Evolutionary conservation across 2,113 vertebrate genomes (phyloP).

Genomic region (Podarcis raffonei): DNA sequence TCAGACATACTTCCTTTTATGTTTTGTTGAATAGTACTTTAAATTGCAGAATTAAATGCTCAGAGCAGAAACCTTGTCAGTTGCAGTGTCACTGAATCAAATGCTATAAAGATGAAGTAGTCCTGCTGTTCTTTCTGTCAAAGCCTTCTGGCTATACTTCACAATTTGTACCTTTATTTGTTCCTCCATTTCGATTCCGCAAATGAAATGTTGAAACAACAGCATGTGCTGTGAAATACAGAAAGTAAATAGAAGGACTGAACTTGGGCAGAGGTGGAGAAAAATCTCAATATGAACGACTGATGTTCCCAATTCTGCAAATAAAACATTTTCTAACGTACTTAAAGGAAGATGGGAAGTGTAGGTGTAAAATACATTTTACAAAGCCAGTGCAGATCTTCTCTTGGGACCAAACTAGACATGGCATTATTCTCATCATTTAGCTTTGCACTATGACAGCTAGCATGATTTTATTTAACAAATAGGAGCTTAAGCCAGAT

Average conservation of each 20-base stretch:
- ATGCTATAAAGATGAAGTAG: conserved; percentile 73
- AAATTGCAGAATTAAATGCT: conserved; percentile 76
- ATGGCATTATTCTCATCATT: background rate
- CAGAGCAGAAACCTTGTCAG: conserved; percentile 76
- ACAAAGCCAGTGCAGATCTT: conserved; percentile 19
- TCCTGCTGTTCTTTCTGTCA: conserved; percentile 76
- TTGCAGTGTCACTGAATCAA: conserved; percentile 72
- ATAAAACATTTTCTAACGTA: conserved; percentile 68
- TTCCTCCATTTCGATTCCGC: conserved; percentile 78
- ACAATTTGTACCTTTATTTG: conserved; percentile 79
- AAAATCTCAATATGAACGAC: conserved; percentile 52
- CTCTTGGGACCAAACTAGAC: background rate
- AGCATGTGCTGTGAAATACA: conserved; percentile 68
- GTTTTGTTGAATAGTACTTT: conserved; percentile 66
- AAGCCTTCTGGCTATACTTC: conserved; percentile 78
- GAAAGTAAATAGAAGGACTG: conserved; percentile 70
- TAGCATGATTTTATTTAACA: no score
- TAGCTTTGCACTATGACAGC: background rate
- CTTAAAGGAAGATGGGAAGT: conserved; percentile 39
- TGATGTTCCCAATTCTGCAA: conserved; percentile 62
- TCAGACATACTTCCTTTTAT: conserved; percentile 58
- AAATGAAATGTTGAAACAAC: conserved; percentile 77
- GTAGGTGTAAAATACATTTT: conserved; percentile 4
- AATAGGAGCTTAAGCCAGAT: no score
- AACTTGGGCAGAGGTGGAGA: conserved; percentile 68